Evolutionary conservation across 2,113 vertebrate species (phyloP), one percentile per base, ranked within the genome.

Genomic region (Hippocampus guttulatus): DNA sequence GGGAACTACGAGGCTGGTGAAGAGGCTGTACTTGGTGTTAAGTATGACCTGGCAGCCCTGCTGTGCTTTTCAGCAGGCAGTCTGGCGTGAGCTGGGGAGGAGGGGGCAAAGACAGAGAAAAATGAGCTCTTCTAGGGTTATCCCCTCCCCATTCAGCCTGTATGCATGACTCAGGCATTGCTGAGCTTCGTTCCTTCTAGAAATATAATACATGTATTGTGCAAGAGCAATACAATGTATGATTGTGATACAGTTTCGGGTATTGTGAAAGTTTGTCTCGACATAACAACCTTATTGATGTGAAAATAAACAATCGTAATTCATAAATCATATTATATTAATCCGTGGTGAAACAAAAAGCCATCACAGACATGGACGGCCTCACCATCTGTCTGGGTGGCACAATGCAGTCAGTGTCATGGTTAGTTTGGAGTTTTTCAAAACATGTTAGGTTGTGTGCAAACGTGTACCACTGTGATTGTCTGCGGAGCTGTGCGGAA

Each of bases 101-200:
- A 30, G 62, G 67, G 76, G 71, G 61, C 38, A 64, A 54, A 58
- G 68, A 71, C 33, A 80, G 55, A 68, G 55, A 73, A 25, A 49
- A 77, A 73, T 70, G 52, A 82, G 71, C 67, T 74, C 70, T 76
- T 73, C 1, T 25, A 69, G 75, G 71, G 70, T 71, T 49, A 51
- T 43, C 61, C 68, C 66, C 64, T 49, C 51, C 45, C 58, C 66
- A 64, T 57, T 49, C 65, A 30, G 54, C 25, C 60, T 73, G 75
- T 64, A 73, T 40, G 21, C 80, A 80, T 84, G 87, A 88, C 83
- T 86, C 88, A 82, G 81, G 81, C 77, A 74, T 86, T 72, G 84
- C 70, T 84, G 70, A 80, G 68, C 80, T 77, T 78, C 78, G 70
- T 75, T 55, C 63, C 55, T 38, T 73, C 60, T 70, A 68, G 33